Percentiles rank a stretch among this genome's conserved stretches.
Evolutionary conservation across 2,888 invertebrate species (phyloP).

Genomic region (Eupithecia abbreviata): DNA sequence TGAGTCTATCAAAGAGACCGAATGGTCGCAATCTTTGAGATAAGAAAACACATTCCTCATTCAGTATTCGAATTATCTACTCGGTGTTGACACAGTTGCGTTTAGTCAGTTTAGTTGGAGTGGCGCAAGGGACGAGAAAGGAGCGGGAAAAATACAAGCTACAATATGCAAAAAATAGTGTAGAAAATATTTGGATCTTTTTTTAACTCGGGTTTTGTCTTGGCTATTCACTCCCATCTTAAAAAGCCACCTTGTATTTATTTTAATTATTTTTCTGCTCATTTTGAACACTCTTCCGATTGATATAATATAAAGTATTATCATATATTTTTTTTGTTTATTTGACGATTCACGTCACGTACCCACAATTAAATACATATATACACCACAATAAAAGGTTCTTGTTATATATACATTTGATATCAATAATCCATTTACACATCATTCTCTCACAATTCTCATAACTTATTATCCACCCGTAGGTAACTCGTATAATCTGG

Average conservation of each 20-base stretch:
- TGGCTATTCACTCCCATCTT: no score
- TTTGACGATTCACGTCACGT: no score
- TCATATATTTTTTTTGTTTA: no score
- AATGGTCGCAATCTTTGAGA: constrained; percentile 68
- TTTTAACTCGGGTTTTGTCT: no score
- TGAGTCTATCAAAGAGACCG: constrained; percentile 73
- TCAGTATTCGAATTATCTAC: constrained; percentile 78
- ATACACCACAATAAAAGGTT: background rate
- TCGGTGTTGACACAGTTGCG: constrained; percentile 78
- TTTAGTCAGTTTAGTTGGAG: constrained; percentile 49
- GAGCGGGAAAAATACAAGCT: constrained; percentile 32
- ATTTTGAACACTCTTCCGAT: no score
- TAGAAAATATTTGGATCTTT: no score
- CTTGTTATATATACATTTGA: background rate
- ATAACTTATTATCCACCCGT: constrained; percentile 44
- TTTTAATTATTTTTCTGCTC: no score
- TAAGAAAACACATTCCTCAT: constrained; percentile 79
- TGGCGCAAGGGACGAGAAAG: constrained; percentile 44
- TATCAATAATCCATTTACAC: no score
- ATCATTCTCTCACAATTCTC: background rate
- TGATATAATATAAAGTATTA: no score
- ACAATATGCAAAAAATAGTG: no score
- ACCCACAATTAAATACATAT: no score
- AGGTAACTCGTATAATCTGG: constrained; percentile 43
- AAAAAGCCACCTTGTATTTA: no score